A percentile compares a stretch with the other conserved stretches of the same genome.
Evolutionary conservation across 2,888 invertebrate species (phyloP).

Genomic region (Cosmia pyralina): DNA sequence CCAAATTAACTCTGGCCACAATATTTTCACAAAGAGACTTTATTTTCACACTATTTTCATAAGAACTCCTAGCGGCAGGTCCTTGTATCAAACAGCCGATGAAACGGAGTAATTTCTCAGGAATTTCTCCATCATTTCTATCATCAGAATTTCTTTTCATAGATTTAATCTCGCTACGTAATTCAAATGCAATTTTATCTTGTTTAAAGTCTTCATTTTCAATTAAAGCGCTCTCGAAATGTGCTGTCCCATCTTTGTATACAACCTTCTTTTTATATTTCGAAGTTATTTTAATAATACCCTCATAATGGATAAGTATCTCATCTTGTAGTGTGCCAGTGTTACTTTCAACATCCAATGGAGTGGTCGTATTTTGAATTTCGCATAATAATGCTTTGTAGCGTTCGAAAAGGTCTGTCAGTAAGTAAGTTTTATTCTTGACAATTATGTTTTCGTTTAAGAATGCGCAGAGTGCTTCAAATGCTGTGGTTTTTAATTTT

Average conservation of each 20-base stretch:
- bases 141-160: slow-evolving; percentile 12
- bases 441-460: slow-evolving; percentile 33
- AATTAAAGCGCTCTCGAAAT: slow-evolving; percentile 7
- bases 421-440: slow-evolving; percentile 26
- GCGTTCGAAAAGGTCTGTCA: slow-evolving; percentile 37
- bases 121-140: not conserved
- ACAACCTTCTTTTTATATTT: slow-evolving; percentile 40
- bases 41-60: slow-evolving; percentile 10
- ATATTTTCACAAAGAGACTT: slow-evolving; percentile 21
- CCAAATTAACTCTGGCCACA: not conserved
- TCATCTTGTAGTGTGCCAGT: slow-evolving; percentile 27
- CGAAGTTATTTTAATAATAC: slow-evolving; percentile 16
- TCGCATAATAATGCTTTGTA: slow-evolving; percentile 33
- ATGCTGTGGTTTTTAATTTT: slow-evolving; percentile 20
- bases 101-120: slow-evolving; percentile 29
- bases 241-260: slow-evolving; percentile 7
- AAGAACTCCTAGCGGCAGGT: not conserved
- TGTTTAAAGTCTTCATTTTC: slow-evolving; percentile 27
- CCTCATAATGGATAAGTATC: slow-evolving; percentile 5
- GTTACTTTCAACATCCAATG: slow-evolving; percentile 17
- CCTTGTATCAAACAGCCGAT: slow-evolving; percentile 24
- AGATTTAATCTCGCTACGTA: slow-evolving; percentile 26
- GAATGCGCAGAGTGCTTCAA: slow-evolving; percentile 32
- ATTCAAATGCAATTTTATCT: slow-evolving; percentile 43
- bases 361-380: slow-evolving; percentile 17